phyloP scores from a whole-genome alignment of 2,797 vertebrate genomes.

The Trichosurus vulpecula region DNA sequence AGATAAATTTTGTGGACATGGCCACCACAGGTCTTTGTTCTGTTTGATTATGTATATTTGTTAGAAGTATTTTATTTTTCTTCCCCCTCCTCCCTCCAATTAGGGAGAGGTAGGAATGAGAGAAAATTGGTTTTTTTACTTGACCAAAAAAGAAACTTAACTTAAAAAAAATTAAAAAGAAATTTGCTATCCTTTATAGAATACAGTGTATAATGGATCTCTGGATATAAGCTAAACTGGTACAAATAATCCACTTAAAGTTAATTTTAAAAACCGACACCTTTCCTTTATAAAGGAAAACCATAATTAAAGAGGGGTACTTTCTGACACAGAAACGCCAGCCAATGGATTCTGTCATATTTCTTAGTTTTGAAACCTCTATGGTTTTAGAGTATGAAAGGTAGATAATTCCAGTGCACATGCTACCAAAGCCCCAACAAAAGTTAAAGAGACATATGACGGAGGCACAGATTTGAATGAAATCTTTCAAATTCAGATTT shows the following conservation, averaged over 20 bases:
- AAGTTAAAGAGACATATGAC: not conserved
- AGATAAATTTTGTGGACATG: not conserved
- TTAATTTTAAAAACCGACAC: not conserved
- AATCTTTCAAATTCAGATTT: not conserved
- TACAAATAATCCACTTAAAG: not conserved
- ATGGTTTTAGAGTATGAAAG: not conserved
- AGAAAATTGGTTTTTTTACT: not conserved
- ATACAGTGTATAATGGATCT: constrained; percentile 17
- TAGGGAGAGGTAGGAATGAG: not conserved
- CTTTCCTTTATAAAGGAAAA: constrained; percentile 23
- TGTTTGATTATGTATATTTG: not conserved
- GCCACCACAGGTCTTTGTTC: not conserved
- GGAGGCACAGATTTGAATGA: not conserved
- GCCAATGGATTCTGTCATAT: constrained; percentile 2
- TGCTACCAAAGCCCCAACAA: not conserved
- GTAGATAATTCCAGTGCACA: not conserved
- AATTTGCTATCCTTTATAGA: constrained; percentile 13
- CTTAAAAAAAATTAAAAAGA: not conserved
- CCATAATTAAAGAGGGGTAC: constrained; percentile 5
- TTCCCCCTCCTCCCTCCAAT: not conserved
- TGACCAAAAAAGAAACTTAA: not conserved
- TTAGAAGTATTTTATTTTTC: not conserved
- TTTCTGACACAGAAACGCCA: not conserved
- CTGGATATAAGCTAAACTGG: not conserved
- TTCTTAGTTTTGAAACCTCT: constrained; percentile 22